phyloP scores from a whole-genome alignment of 1,140 invertebrate genomes.

The Micrasema longulum region DNA sequence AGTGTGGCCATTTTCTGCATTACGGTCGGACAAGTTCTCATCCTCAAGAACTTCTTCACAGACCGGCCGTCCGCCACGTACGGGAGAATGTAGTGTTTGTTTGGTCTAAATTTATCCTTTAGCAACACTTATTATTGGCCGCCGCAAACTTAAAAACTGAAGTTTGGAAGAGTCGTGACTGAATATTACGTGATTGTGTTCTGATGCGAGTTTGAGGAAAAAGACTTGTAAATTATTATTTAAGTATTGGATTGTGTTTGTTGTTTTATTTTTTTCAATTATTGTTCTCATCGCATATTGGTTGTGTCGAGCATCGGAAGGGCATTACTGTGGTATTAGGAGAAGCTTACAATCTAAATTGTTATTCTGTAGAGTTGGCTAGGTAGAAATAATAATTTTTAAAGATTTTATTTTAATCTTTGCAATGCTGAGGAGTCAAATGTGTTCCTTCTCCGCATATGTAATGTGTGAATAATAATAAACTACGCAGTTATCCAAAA shows the following conservation, averaged over 20 bases:
- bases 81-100: constrained; percentile 47
- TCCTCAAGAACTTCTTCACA: constrained; percentile 95
- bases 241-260: constrained; percentile 16
- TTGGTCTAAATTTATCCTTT: not conserved
- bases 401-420: too few relatives aligned
- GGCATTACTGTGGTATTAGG: too few relatives aligned
- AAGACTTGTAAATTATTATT: constrained; percentile 36
- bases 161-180: not conserved
- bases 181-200: not conserved
- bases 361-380: too few relatives aligned
- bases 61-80: constrained; percentile 72
- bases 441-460: too few relatives aligned
- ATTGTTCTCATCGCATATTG: not conserved
- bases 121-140: not conserved
- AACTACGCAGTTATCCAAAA: too few relatives aligned
- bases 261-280: constrained; percentile 19
- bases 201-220: constrained; percentile 13
- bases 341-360: too few relatives aligned
- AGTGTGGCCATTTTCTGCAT: constrained; percentile 87
- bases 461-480: too few relatives aligned
- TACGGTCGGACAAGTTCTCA: constrained; percentile 89
- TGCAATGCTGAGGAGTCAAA: too few relatives aligned
- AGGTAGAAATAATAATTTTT: too few relatives aligned
- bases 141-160: not conserved
- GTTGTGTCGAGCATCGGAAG: too few relatives aligned